Evolutionary conservation across 2,797 vertebrate genomes (phyloP), one percentile per base, ranked within the genome.

Genomic region (Sylvia borin): DNA sequence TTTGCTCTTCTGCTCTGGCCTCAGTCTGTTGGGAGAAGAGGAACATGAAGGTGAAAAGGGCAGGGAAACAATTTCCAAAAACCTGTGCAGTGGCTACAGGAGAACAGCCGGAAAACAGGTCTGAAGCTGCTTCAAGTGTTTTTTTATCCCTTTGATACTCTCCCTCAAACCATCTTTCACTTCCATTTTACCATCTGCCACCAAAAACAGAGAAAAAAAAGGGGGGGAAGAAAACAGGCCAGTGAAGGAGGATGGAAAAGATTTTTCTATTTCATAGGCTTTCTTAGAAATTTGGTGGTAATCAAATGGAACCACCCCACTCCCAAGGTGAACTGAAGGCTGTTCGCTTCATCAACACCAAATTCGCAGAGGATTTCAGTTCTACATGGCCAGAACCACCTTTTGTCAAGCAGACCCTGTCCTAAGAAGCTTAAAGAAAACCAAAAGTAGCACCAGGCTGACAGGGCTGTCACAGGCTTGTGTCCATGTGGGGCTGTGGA

Each of bases 61-160:
- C 55, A 93, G 60, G 45, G 71, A 92, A 90, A 88, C 51, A 90
- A 82, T 90, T 94, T 96, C 88, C 24, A 17, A 70, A 84, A 93
- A 25, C 16, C 53, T 73, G 11, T n/a, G 50, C 45, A 20, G 31
- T 50, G 66, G 29, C 70, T 88, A 7, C 15, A 62, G 57, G 29
- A 85, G 38, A 86, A 77, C 36, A 84, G 76, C 76, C 83, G 10
- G 55, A 78, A 92, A 92, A 86, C 27, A 57, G 55, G n/a, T 34
- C 79, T 67, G 74, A 91, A 93, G 24, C 34, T 64, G 60, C 64
- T 88, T 36, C 21, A 71, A 73, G 53, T 54, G 38, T 62, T 91
- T 47, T 88, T 92, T 93, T 66, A 88, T 78, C 38, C 42, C 38
- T 76, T 10, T 70, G 38, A 86, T 60, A 78, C 70, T 48, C 48